These are phyloP conservation scores for Drosophila persimilis DNA, from an alignment of 1,140 invertebrate genomes.

Conservation along the genomic window DNA sequence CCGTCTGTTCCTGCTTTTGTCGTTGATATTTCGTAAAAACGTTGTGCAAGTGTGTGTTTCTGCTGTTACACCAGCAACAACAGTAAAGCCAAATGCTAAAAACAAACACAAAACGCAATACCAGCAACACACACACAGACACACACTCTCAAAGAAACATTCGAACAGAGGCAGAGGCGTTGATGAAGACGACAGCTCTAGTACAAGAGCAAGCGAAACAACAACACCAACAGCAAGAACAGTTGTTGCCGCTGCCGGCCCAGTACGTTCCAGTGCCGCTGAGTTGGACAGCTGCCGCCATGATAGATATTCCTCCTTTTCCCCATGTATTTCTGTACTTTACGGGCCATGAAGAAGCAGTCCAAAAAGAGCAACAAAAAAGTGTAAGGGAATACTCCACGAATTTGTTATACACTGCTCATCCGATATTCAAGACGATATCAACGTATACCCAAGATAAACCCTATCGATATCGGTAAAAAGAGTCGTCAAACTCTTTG, in stretches of 20 bases:
- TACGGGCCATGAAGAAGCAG: conserved; percentile 52
- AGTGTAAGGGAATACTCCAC: neutral
- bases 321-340: conserved; percentile 64
- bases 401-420: conserved; percentile 5
- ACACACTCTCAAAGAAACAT: neutral
- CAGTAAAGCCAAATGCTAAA: conserved; percentile 58
- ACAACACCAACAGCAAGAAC: conserved; percentile 22
- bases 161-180: conserved; percentile 16
- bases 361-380: conserved; percentile 25
- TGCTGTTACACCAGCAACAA: conserved; percentile 36
- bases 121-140: conserved; percentile 14
- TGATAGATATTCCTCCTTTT: conserved; percentile 52
- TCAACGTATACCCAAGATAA: neutral
- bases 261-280: conserved; percentile 44
- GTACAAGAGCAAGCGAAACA: conserved; percentile 36
- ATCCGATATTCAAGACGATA: too few relatives aligned
- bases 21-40: conserved; percentile 55
- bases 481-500: too few relatives aligned
- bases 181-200: conserved; percentile 45
- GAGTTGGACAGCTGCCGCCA: conserved; percentile 66
- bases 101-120: conserved; percentile 63
- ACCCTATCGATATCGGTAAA: neutral
- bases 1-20: conserved; percentile 34
- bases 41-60: conserved; percentile 18
- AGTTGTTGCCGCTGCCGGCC: conserved; percentile 14